phyloP scores from a whole-genome alignment of 1,140 invertebrate species.

The Cydia pomonella region DNA sequence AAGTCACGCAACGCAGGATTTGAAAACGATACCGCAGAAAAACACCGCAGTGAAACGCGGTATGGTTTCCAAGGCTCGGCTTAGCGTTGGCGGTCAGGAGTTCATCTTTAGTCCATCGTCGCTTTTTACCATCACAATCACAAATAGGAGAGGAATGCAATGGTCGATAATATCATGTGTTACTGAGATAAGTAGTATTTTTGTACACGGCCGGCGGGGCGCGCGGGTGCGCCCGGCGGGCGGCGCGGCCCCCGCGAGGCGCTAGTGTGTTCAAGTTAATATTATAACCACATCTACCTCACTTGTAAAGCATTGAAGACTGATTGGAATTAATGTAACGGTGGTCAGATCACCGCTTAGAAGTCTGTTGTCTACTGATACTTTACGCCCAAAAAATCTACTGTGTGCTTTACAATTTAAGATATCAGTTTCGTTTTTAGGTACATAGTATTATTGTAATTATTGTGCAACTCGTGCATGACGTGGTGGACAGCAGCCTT shows the following conservation, averaged over 20 bases:
- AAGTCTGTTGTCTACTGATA: constrained; percentile 75
- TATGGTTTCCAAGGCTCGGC: background rate
- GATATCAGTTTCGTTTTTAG: constrained; percentile 27
- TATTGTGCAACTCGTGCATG: constrained; percentile 17
- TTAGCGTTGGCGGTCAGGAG: background rate
- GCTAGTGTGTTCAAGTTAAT: constrained; percentile 55
- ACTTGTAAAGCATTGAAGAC: constrained; percentile 72
- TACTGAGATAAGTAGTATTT: constrained; percentile 62
- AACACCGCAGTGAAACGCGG: background rate
- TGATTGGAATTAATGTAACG: constrained; percentile 67
- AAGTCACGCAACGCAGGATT: background rate
- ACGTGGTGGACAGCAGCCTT: constrained; percentile 65
- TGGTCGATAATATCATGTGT: constrained; percentile 53
- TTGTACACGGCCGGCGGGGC: constrained; percentile 51
- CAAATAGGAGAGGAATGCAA: constrained; percentile 51
- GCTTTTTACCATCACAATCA: constrained; percentile 18
- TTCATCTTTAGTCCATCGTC: background rate
- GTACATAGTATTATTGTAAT: constrained; percentile 32
- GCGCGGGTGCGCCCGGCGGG: too few species aligned
- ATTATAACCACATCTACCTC: constrained; percentile 71
- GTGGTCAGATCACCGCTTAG: constrained; percentile 74
- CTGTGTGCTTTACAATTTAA: constrained; percentile 34
- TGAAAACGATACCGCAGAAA: background rate
- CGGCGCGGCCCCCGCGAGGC: background rate
- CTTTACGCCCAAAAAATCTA: constrained; percentile 35